These are phyloP conservation scores for Epinotia demarniana DNA, from an alignment of 2,888 invertebrate species.

Conservation along the genomic window DNA sequence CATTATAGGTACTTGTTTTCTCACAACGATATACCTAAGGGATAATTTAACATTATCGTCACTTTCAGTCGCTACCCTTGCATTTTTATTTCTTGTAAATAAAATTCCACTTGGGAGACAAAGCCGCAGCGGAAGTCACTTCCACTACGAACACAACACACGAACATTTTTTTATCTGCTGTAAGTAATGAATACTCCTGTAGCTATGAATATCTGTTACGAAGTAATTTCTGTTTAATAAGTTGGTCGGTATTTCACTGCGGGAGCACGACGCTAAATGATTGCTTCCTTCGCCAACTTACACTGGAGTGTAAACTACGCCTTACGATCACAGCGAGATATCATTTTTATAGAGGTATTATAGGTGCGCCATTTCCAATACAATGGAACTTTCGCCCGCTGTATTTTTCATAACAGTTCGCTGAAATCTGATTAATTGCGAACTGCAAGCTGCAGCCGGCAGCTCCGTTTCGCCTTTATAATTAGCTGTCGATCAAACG, in stretches of 20 bases:
- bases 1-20: not conserved
- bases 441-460: conserved; percentile 20
- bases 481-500: conserved; percentile 38
- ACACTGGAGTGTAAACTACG: not conserved
- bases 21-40: not conserved
- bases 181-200: conserved; percentile 20
- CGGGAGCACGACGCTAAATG: conserved; percentile 14
- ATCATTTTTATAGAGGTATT: conserved; percentile 3
- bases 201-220: conserved; percentile 43
- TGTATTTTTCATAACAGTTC: not conserved
- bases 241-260: conserved; percentile 28
- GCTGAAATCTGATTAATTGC: conserved; percentile 28
- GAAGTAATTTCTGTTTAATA: conserved; percentile 35
- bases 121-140: not conserved
- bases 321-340: not conserved
- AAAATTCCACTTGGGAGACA: not conserved
- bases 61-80: not conserved
- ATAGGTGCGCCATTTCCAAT: not conserved
- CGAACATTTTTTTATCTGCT: conserved; percentile 4
- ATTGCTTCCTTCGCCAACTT: conserved; percentile 27
- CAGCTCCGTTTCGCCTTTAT: conserved; percentile 24
- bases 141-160: not conserved
- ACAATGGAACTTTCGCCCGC: not conserved
- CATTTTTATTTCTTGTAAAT: not conserved
- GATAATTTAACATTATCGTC: not conserved